Evolutionary conservation across 2,113 vertebrate genomes (phyloP), one percentile per base, ranked within the genome.

Genomic region (Phaethornis superciliosus): DNA sequence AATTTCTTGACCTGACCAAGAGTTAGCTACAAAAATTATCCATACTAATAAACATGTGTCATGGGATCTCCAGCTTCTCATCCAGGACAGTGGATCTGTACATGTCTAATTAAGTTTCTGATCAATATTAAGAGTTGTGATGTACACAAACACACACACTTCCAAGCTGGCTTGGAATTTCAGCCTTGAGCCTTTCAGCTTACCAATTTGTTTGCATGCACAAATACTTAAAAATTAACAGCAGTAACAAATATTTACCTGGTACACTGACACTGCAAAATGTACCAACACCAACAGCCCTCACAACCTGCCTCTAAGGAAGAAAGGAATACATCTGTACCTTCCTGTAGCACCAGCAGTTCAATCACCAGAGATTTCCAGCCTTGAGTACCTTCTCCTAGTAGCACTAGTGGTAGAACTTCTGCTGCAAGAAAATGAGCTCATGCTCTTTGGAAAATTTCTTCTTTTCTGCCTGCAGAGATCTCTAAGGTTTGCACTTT

Each of bases 301-400:
- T 46, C 55, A 16, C 47, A 4, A 23, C 30, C 6, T 28, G n/a
- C 37, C 65, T 33, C 2, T 4, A 8, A 23, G 46, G 75, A 20
- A 44, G 47, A 44, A 35, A 20, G 75, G 28, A 21, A 49, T 4
- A 1, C 1, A 2, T 8, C 55, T 26, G 9, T 2, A 2, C 17
- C 10, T 8, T 7, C 28, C 51, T 40, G 33, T 7, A 60, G 52
- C 3, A 44, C 30, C 56, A 62, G 18, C 54, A 16, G 5, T 14
- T 60, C 32, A 2, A 15, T 47, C 52, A 12, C 27, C 23, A 23
- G n/a, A 19, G n/a, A 42, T 49, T 23, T 26, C 21, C 63, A 72
- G 15, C 37, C 67, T 32, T 6, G 44, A 62, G 3, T 14, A 55
- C 33, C 35, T 52, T 47, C 42, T 84, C 18, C 26, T 15, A 1